phyloP scores from a whole-genome alignment of 2,113 vertebrate species.

The Taxidea taxus region DNA sequence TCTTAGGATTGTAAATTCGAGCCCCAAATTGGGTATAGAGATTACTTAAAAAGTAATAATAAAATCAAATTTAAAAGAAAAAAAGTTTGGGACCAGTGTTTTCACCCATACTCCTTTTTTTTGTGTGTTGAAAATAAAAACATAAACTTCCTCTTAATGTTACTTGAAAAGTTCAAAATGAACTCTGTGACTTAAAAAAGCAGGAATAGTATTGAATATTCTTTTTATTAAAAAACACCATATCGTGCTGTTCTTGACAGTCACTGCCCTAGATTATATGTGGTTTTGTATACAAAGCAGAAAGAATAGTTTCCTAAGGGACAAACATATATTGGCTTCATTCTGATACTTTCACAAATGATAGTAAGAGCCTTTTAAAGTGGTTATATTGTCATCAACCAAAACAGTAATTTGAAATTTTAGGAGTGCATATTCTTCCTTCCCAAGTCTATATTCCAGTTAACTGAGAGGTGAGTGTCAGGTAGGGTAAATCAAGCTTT shows the following conservation, averaged over 20 bases:
- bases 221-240: neutral
- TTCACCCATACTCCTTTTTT: neutral
- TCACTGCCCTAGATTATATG: neutral
- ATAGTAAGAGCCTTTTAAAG: neutral
- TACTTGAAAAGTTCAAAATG: slow-evolving; percentile 9
- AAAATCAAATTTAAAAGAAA: neutral
- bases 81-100: neutral
- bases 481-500: neutral
- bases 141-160: neutral
- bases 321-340: neutral
- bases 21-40: neutral
- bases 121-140: slow-evolving; percentile 4
- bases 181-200: slow-evolving; percentile 12
- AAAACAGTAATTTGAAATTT: neutral
- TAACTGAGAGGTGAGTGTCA: neutral
- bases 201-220: neutral
- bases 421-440: neutral
- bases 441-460: neutral
- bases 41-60: neutral
- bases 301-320: slow-evolving; percentile 11
- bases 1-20: neutral
- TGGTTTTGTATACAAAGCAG: neutral
- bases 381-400: neutral
- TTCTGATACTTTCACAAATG: neutral
- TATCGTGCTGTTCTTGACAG: neutral